Conservation (phyloP, 2,113 vertebrate species). For the Pomatorhinus ruficollis region DNA sequence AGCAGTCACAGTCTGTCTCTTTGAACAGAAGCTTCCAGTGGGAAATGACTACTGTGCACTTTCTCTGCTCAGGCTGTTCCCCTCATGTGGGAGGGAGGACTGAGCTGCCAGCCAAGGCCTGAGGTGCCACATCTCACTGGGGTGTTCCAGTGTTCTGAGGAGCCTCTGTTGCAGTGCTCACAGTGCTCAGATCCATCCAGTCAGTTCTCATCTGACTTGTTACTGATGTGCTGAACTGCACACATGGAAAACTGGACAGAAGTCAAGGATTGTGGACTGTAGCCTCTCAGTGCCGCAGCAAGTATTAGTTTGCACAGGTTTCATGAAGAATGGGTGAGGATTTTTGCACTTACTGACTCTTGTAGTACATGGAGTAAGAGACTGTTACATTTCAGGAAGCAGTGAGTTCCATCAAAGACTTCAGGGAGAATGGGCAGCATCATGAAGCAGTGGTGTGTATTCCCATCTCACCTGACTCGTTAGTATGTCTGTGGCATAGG, state of each 20-base stretch:
- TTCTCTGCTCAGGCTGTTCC: slow-evolving; percentile 64
- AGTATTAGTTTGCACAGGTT: slow-evolving; percentile 32
- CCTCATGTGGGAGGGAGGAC: background rate
- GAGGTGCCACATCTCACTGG: background rate
- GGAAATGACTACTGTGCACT: background rate
- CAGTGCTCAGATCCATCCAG: background rate
- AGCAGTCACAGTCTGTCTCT: slow-evolving; percentile 23
- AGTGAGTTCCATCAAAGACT: slow-evolving; percentile 20
- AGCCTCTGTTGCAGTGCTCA: background rate
- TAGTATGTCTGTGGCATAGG: background rate
- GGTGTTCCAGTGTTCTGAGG: background rate
- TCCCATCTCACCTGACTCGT: background rate
- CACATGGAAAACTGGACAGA: background rate
- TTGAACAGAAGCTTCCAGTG: slow-evolving; percentile 21
- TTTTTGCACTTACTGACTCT: slow-evolving; percentile 58
- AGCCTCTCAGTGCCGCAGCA: background rate
- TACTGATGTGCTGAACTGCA: background rate
- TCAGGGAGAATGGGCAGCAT: background rate
- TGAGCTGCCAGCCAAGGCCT: background rate
- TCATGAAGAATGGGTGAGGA: slow-evolving; percentile 32
- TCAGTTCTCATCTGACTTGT: background rate
- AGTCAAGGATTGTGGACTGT: background rate
- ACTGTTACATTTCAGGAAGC: slow-evolving; percentile 47
- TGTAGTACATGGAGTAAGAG: slow-evolving; percentile 7
- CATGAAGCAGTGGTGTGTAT: background rate